Conservation (phyloP, 2,797 vertebrate genomes). For the Neomorphus geoffroyi region DNA sequence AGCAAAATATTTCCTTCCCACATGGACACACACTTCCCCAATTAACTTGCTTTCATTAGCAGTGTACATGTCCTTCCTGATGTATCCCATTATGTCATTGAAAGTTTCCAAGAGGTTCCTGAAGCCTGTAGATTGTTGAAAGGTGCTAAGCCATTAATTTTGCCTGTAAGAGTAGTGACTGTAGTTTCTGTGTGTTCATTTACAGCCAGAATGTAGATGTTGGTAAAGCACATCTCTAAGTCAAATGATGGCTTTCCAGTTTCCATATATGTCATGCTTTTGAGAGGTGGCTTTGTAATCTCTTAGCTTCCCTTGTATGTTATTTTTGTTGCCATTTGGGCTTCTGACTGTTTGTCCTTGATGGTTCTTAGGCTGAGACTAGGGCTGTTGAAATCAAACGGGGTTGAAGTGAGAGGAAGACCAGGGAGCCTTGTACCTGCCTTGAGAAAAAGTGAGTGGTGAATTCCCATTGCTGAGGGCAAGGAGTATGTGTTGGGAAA, state of each 20-base stretch:
- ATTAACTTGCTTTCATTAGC: slow-evolving; percentile 17
- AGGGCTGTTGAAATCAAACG: neutral
- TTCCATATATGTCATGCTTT: neutral
- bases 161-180: rapidly evolving
- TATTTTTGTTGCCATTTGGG: neutral
- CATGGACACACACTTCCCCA: neutral
- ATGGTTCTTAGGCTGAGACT: neutral
- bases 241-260: neutral
- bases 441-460: rapidly evolving
- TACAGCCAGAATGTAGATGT: neutral
- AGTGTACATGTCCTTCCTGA: rapidly evolving
- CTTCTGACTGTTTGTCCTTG: neutral
- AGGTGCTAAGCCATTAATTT: neutral
- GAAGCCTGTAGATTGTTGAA: neutral
- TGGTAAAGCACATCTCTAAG: neutral
- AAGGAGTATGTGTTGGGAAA: neutral
- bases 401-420: neutral
- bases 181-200: neutral
- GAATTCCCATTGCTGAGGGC: neutral
- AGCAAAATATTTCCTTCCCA: neutral
- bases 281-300: neutral
- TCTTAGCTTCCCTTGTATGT: neutral
- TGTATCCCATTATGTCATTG: neutral
- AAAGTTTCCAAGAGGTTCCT: neutral
- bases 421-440: neutral